These are phyloP conservation scores for Rotaria sp. DNA, from an alignment of 2,888 invertebrate genomes.

Conservation along the genomic window DNA sequence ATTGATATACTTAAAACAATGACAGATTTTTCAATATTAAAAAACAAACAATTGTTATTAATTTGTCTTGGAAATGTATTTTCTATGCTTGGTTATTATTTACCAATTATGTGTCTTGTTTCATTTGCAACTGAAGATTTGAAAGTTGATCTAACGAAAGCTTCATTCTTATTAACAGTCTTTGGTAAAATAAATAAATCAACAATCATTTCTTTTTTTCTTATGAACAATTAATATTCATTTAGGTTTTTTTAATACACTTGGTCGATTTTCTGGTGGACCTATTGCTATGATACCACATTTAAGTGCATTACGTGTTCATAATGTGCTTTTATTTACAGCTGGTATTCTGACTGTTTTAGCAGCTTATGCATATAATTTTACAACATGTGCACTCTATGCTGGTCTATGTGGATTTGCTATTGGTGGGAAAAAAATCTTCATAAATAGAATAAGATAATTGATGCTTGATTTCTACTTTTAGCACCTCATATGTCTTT, in stretches of 20 bases:
- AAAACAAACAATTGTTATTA: constrained; percentile 25
- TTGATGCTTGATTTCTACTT: not conserved
- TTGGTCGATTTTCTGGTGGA: constrained; percentile 7
- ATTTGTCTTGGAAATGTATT: constrained; percentile 25
- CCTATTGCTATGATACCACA: not conserved
- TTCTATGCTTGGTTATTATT: constrained; percentile 22
- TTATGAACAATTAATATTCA: not conserved
- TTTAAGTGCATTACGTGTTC: constrained; percentile 11
- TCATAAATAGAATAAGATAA: not conserved
- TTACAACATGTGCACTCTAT: not conserved
- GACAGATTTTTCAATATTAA: constrained; percentile 5
- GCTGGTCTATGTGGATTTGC: not conserved
- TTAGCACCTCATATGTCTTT: constrained; percentile 23
- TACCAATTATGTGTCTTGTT: constrained; percentile 21
- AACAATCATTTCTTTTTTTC: no score
- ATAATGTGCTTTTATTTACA: not conserved
- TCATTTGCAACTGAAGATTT: not conserved
- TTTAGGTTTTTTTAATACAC: not conserved
- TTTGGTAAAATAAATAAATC: not conserved
- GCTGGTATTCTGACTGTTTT: constrained; percentile 1
- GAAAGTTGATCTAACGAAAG: not conserved
- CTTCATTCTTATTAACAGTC: not conserved
- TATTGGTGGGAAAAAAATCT: not conserved
- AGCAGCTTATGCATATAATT: constrained; percentile 11
- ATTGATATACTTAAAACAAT: not conserved